Percentiles rank a stretch among this genome's conserved stretches.
Evolutionary conservation across 2,113 vertebrate species (phyloP).

Genomic region (Erythrolamprus reginae): DNA sequence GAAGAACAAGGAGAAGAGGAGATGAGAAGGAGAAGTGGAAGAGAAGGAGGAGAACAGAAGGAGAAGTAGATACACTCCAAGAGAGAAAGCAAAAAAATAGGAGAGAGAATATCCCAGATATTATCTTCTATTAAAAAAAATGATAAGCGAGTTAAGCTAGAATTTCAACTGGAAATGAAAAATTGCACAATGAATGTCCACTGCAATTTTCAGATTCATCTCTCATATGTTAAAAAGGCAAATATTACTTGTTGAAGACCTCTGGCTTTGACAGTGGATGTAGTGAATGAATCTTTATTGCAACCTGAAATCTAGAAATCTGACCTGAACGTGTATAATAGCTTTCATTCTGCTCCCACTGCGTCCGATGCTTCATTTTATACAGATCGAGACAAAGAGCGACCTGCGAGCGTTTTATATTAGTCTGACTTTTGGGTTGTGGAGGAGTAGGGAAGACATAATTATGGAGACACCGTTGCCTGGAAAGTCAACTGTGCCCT

Average conservation of each 20-base stretch:
- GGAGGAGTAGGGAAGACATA: not conserved
- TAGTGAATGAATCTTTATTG: not conserved
- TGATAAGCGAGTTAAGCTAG: not conserved
- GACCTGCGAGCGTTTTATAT: not conserved
- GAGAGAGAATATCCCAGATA: not conserved
- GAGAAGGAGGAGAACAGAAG: not conserved
- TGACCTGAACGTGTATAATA: not conserved
- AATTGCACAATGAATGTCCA: not conserved
- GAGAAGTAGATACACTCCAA: not conserved
- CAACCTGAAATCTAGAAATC: not conserved
- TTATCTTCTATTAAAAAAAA: not conserved
- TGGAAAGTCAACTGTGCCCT: not conserved
- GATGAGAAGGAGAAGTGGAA: too few species aligned
- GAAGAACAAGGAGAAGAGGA: too few species aligned
- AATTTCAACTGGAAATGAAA: not conserved
- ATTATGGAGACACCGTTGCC: not conserved
- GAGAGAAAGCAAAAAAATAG: not conserved
- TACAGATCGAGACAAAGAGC: not conserved
- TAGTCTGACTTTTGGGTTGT: not conserved
- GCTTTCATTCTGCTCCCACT: not conserved
- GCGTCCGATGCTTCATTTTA: not conserved
- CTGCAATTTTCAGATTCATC: not conserved
- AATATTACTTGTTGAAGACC: not conserved
- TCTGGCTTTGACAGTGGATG: not conserved
- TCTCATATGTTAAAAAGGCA: not conserved